Base-by-base conservation (phyloP, 2,888 invertebrate species). In the Melipona bicolor region DNA sequence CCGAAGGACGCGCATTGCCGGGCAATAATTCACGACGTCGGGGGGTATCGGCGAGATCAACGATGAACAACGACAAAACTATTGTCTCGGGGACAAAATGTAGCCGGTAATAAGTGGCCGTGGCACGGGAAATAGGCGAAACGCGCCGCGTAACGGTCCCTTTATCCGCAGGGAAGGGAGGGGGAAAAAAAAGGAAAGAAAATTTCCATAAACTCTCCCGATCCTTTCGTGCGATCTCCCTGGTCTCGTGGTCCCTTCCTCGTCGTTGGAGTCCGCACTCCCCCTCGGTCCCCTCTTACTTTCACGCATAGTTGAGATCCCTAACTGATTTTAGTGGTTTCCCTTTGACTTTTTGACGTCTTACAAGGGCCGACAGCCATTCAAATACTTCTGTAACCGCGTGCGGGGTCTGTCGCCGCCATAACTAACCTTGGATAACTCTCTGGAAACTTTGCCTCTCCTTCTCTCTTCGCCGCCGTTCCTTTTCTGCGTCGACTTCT, bases 241-340 rank as follows among this genome's bases (percentile, higher is more conserved):
- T 24, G 24, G 24, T 1, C n/a, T n/a, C n/a, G n/a, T 74, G 71
- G 77, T 81, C 76, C 84, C 75, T 70, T 73, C 75, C 64, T 77
- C 81, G 52, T 77, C 77, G 81, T 77, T 68, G 80, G 71, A 72
- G 80, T 49, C 75, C 56, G 73, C 43, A 1, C 49, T 77, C 80
- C 27, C 59, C 77, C 84, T 81, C 70, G 68, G 68, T 32, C 82
- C 84, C 82, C 75, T 88, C 90, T 88, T 83, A 59, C 81, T 89
- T 85, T 83, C 85, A 75, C 79, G 85, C 89, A 90, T 92, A 94
- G 94, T 94, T 94, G 93, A 94, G 93, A 94, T 93, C 93, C 94
- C 92, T 93, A 94, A 94, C 93, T 93, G 94, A 94, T 94, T 94
- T 94, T 93, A 93, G 93, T 94, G 93, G 93, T 93, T 94, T 94